Conservation (phyloP, 23 tunicate species). For the Clavelina lepadiformis region DNA sequence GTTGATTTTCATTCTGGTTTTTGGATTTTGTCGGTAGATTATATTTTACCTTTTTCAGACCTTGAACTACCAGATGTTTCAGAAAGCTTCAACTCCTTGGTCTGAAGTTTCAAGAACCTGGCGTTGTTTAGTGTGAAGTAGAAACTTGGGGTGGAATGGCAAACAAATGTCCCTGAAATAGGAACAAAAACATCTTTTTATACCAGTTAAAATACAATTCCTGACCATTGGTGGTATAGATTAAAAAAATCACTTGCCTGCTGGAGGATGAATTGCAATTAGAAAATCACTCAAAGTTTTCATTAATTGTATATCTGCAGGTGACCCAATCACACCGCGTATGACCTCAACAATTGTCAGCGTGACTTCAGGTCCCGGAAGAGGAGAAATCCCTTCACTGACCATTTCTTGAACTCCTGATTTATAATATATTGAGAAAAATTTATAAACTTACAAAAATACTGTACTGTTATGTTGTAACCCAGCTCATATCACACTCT, state of each 20-base stretch:
- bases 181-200: not conserved
- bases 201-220: not conserved
- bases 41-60: too few species aligned
- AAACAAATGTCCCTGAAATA: conserved; percentile 74
- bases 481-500: too few species aligned
- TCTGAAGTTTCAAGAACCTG: too few species aligned
- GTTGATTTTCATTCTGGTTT: not conserved
- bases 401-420: conserved; percentile 79
- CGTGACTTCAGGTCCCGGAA: conserved; percentile 44
- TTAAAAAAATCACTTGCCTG: conserved; percentile 32
- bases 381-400: conserved; percentile 26
- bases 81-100: too few species aligned
- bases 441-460: not conserved
- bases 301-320: conserved; percentile 58
- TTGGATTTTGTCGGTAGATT: too few species aligned
- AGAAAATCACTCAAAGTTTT: conserved; percentile 67
- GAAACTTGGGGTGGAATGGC: conserved; percentile 61
- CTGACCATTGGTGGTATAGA: not conserved
- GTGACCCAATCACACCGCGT: conserved; percentile 77
- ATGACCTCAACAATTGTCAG: conserved; percentile 50
- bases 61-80: too few species aligned
- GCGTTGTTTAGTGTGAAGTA: conserved; percentile 67
- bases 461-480: too few species aligned
- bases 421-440: not conserved
- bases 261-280: conserved; percentile 80